Conservation (phyloP, 2,888 invertebrate genomes). For the Cephonodes hylas region DNA sequence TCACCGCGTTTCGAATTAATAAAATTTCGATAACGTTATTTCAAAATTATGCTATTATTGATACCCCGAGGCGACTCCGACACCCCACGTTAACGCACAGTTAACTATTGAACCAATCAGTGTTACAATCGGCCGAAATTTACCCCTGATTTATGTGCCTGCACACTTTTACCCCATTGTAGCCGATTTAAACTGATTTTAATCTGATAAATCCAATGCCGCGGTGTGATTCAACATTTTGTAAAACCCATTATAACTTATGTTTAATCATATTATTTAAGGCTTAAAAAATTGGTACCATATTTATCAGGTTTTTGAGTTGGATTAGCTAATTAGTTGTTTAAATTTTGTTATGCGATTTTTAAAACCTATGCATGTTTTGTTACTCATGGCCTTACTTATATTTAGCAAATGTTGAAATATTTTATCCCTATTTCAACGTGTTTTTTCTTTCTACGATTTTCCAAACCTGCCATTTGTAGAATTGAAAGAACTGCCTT, state of each 20-base stretch:
- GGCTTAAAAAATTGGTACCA: not conserved
- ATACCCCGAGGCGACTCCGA: not conserved
- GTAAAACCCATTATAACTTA: not conserved
- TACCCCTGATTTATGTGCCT: conserved; percentile 67
- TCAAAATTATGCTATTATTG: not conserved
- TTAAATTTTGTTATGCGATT: too few species aligned
- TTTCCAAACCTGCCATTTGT: not conserved
- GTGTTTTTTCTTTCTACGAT: not conserved
- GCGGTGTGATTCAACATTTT: not conserved
- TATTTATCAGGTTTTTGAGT: not conserved
- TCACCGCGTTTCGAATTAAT: too few species aligned
- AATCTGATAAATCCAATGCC: conserved; percentile 14
- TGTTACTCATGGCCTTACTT: too few species aligned
- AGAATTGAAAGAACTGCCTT: not conserved
- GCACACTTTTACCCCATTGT: conserved; percentile 46
- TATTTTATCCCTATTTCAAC: too few species aligned
- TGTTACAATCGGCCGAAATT: conserved; percentile 58
- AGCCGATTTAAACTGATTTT: conserved; percentile 19
- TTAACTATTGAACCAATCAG: conserved; percentile 51
- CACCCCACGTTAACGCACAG: conserved; percentile 14
- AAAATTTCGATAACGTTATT: not conserved
- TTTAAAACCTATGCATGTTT: too few species aligned
- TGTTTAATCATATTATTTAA: not conserved
- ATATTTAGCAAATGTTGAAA: too few species aligned
- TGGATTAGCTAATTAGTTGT: too few species aligned